These are phyloP conservation scores for Tenthredo distinguenda DNA, from an alignment of 2,888 invertebrate species.

Conservation along the genomic window DNA sequence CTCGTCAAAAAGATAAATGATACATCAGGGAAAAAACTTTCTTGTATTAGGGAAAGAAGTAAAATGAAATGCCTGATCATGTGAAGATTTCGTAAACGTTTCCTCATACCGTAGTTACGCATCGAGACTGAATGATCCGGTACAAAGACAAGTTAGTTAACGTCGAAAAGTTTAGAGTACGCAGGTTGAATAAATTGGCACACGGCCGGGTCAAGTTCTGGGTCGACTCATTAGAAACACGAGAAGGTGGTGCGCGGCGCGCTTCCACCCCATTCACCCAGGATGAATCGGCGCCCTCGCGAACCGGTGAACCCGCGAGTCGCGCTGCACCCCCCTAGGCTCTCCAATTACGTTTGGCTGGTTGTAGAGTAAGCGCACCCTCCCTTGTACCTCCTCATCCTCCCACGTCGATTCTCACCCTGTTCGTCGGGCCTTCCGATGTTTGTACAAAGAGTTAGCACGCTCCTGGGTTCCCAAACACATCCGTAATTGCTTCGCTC, in stretches of 20 bases:
- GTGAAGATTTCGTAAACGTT: neutral
- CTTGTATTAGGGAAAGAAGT: neutral
- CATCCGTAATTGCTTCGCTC: constrained; percentile 75
- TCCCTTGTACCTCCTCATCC: constrained; percentile 3
- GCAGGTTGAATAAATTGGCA: constrained; percentile 54
- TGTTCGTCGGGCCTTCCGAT: constrained; percentile 45
- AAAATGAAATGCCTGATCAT: neutral
- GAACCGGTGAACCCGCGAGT: constrained; percentile 51
- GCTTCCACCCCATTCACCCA: constrained; percentile 39
- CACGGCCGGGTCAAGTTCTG: constrained; percentile 74
- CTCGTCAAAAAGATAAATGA: neutral
- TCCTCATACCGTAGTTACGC: neutral
- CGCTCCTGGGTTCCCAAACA: constrained; percentile 60
- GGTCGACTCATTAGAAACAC: constrained; percentile 75
- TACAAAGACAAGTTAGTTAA: constrained; percentile 47
- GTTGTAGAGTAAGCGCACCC: constrained; percentile 43
- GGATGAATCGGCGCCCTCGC: constrained; percentile 51
- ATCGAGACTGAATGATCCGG: constrained; percentile 26
- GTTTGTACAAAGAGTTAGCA: constrained; percentile 69
- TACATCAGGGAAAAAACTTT: neutral
- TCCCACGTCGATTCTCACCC: constrained; percentile 40
- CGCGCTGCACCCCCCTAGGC: constrained; percentile 54
- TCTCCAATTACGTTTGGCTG: constrained; percentile 66
- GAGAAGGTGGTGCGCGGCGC: constrained; percentile 57
- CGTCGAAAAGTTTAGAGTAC: constrained; percentile 40